phyloP scores from a whole-genome alignment of 2,888 invertebrate genomes.

The Diloba caeruleocephala region DNA sequence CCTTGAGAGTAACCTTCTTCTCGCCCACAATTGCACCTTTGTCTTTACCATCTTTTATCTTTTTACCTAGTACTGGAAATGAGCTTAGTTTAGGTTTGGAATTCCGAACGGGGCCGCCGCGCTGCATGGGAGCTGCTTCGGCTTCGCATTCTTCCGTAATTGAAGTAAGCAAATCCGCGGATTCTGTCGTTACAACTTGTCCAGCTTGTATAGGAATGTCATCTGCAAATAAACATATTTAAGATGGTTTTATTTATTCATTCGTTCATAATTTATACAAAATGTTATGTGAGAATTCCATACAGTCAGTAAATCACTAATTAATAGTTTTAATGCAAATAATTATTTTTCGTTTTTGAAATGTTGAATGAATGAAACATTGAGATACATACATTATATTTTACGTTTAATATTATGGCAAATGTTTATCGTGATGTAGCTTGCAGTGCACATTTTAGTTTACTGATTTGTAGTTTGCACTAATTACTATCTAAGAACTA shows the following conservation, averaged over 20 bases:
- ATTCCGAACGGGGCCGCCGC: conserved; percentile 83
- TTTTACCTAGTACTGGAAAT: conserved; percentile 91
- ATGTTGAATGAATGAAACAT: conserved; percentile 12
- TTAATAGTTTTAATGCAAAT: conserved; percentile 1
- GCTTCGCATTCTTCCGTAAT: conserved; percentile 92
- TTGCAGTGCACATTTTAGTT: conserved; percentile 18
- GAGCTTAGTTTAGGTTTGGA: conserved; percentile 90
- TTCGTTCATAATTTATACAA: too few relatives aligned
- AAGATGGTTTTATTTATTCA: too few relatives aligned
- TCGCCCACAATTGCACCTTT: conserved; percentile 74
- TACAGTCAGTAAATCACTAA: background rate
- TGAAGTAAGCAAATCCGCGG: conserved; percentile 89
- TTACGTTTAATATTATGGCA: background rate
- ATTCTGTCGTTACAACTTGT: conserved; percentile 89
- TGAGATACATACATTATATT: conserved; percentile 9
- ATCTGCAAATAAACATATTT: conserved; percentile 88
- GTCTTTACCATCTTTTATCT: conserved; percentile 87
- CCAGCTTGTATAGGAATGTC: conserved; percentile 96
- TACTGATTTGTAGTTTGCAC: conserved; percentile 29
- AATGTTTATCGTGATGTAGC: conserved; percentile 11
- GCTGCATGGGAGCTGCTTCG: conserved; percentile 83
- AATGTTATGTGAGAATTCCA: conserved; percentile 2
- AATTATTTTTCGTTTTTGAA: conserved; percentile 5
- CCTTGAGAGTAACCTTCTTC: conserved; percentile 83
- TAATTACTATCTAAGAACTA: conserved; percentile 12